Base-by-base conservation (phyloP, 2,888 invertebrate species). In the Nebria salina region DNA sequence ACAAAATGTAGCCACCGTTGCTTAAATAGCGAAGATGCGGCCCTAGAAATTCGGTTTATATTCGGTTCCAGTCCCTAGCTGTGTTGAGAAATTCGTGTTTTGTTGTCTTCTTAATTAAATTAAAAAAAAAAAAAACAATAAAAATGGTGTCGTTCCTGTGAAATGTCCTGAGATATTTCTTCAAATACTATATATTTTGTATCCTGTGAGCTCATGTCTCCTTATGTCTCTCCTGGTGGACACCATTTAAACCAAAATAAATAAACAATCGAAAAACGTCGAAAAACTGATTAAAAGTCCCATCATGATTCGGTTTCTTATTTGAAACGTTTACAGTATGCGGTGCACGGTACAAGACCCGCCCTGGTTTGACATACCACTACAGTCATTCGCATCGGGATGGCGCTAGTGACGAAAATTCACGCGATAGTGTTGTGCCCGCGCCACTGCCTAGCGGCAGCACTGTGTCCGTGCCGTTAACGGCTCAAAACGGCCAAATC, bases 321-420 rank as follows among this genome's bases (percentile, higher is more conserved):
- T 78, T 78, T 73, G 65, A 74, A 73, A 78, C 25, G 65, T 88
- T 90, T 92, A 89, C 93, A 96, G 96, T 96, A 89, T 98, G 98
- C 93, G 96, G 96, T 89, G 97, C 97, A 87, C 94, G 97, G 88
- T 98, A 98, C 94, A 98, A 98, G 93, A 97, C 97, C 84, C 93
- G 97, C 85, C 97, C 98, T 85, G 98, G 98, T 85, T 93, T 98
- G 88, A 97, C 96, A 86, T 98, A 98, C 92, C 98, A 98, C 93
- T 96, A 95, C 92, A 94, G 95, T 87, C 97, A 97, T 91, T 95
- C 96, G 87, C 96, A 97, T 92, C 92, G 92, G 89, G 92, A 92
- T 87, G 90, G 91, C 83, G 89, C 86, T 87, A 89, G 88, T 86
- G 89, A 90, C 85, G 89, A 89, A 85, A 89, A 90, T 86, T 90